These are phyloP conservation scores for Rhinatrema bivittatum DNA, from an alignment of 2,797 vertebrate genomes.

Conservation along the genomic window DNA sequence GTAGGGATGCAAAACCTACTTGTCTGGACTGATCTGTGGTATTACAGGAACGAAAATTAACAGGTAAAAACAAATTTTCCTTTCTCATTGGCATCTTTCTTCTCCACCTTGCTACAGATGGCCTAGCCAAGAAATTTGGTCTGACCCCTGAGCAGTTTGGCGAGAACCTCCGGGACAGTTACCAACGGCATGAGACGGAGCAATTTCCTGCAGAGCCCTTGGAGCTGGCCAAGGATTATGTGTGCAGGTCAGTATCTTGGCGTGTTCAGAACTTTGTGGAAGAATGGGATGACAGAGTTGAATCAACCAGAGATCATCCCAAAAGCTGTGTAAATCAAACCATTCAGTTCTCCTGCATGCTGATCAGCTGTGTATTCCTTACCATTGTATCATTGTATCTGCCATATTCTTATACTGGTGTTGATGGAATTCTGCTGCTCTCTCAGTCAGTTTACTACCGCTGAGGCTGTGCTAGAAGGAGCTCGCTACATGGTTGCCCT, in stretches of 20 bases:
- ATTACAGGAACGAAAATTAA: no score
- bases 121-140: constrained; percentile 94
- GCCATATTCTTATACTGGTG: no score
- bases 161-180: constrained; percentile 95
- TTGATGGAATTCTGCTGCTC: no score
- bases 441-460: constrained; percentile 78
- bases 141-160: constrained; percentile 97
- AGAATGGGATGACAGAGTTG: background rate
- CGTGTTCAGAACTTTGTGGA: background rate
- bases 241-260: constrained; percentile 70
- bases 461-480: constrained; percentile 89
- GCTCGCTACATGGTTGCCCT: constrained; percentile 97
- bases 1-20: background rate
- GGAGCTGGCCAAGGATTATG: constrained; percentile 94
- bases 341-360: no score
- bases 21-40: background rate
- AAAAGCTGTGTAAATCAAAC: accelerated
- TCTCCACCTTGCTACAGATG: constrained; percentile 66
- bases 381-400: no score
- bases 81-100: no score
- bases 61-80: no score
- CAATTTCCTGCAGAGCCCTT: constrained; percentile 95
- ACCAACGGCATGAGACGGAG: constrained; percentile 95
- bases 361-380: no score
- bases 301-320: accelerated